Conservation (phyloP, 2,113 vertebrate genomes). For the Oryzias javanicus region DNA sequence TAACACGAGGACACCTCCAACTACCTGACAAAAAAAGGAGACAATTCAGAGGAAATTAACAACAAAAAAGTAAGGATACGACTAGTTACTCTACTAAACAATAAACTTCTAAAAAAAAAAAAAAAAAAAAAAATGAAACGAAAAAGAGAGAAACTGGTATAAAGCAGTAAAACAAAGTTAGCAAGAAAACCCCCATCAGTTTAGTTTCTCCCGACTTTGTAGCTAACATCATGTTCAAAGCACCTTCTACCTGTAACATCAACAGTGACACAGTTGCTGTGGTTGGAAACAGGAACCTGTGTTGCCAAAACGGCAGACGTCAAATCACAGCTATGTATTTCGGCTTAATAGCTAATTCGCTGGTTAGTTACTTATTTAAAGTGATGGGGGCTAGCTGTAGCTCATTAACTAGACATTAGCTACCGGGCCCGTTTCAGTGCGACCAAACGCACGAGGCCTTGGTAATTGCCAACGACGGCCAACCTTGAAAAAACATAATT, state of each 20-base stretch:
- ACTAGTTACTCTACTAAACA: too few relatives aligned
- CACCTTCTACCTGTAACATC: neutral
- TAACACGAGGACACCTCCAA: too few relatives aligned
- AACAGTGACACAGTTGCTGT: neutral
- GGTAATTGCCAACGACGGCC: conserved; percentile 24
- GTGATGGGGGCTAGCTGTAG: conserved; percentile 20
- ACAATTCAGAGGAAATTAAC: too few relatives aligned
- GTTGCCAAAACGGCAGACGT: neutral
- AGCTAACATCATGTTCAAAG: too few relatives aligned
- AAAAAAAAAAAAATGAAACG: too few relatives aligned
- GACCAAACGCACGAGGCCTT: conserved; percentile 43
- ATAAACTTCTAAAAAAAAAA: too few relatives aligned
- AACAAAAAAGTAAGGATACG: too few relatives aligned
- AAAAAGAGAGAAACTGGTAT: too few relatives aligned
- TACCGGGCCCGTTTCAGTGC: conserved; percentile 45
- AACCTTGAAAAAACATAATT: conserved; percentile 42
- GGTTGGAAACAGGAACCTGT: neutral
- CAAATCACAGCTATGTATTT: neutral
- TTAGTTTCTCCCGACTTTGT: too few relatives aligned
- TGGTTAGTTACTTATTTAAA: neutral
- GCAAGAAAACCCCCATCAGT: too few relatives aligned
- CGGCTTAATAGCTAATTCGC: neutral
- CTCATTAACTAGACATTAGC: conserved; percentile 37
- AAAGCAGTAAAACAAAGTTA: too few relatives aligned
- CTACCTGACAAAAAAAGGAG: too few relatives aligned